Base-by-base conservation (phyloP, 2,888 invertebrate genomes). In the Dyspetes luteomarginatus region DNA sequence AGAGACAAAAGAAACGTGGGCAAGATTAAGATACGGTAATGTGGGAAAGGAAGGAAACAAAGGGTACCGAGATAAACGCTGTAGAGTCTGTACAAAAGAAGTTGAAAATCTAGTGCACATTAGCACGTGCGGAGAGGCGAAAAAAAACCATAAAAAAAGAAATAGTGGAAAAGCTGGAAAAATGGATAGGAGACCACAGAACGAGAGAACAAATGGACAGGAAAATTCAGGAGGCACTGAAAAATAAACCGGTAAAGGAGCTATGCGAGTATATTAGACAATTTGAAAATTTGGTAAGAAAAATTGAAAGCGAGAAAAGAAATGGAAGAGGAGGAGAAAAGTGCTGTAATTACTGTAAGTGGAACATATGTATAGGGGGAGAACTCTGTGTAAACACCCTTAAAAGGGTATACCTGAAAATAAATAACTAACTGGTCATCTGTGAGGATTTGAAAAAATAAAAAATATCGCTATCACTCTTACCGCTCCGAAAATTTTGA, bases 401-500 rank as follows among this genome's bases (percentile, higher is more conserved):
- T n/a, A n/a, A n/a, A n/a, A n/a, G n/a, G n/a, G n/a, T n/a, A n/a
- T n/a, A n/a, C n/a, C n/a, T n/a, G n/a, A n/a, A n/a, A n/a, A n/a
- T n/a, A n/a, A n/a, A n/a, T n/a, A n/a, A n/a, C n/a, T n/a, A n/a
- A n/a, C n/a, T n/a, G n/a, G n/a, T n/a, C n/a, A n/a, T n/a, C n/a
- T n/a, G n/a, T n/a, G n/a, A n/a, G n/a, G n/a, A n/a, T n/a, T n/a
- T n/a, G n/a, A n/a, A 1, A 36, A 12, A 36, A 36, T 26, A 28
- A 15, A 64, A 50, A 17, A 55, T 45, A 3, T 45, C n/a, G 0
- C n/a, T n/a, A n/a, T n/a, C n/a, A n/a, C n/a, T 48, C 73, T 74
- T n/a, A 74, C 73, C 65, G 19, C 45, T 0, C 12, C 64, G 24
- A 55, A 74, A 64, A 56, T 74, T 74, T 64, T 45, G 5, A 74